A percentile compares a stretch with the other conserved stretches of the same genome.
Conservation (phyloP, 2,888 invertebrate species). For the Rhyacophila evoluta region DNA sequence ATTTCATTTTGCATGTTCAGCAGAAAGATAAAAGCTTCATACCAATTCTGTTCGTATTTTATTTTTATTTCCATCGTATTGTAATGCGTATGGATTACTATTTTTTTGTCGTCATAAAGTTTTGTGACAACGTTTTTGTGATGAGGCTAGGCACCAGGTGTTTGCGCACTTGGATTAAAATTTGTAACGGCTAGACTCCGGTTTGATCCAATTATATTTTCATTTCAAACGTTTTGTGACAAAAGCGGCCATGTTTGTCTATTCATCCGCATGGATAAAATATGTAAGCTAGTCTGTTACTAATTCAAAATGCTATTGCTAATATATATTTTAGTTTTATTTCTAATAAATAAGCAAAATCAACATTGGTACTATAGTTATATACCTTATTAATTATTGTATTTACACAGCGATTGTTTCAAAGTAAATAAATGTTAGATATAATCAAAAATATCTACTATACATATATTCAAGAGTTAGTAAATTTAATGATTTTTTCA, state of each 20-base stretch:
- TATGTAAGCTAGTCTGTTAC: slow-evolving; percentile 30
- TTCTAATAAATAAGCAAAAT: too few relatives aligned
- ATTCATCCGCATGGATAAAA: slow-evolving; percentile 41
- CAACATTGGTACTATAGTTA: too few relatives aligned
- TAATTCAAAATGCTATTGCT: slow-evolving; percentile 20
- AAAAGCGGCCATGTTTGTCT: slow-evolving; percentile 44
- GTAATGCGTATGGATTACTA: slow-evolving; percentile 48
- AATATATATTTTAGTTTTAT: too few relatives aligned
- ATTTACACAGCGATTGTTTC: too few relatives aligned
- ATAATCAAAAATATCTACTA: too few relatives aligned
- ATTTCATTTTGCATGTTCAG: slow-evolving; percentile 50
- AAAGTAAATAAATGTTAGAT: too few relatives aligned
- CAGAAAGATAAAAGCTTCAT: slow-evolving; percentile 50
- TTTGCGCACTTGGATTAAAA: slow-evolving; percentile 51
- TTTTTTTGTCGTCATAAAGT: slow-evolving; percentile 49
- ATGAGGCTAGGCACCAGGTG: slow-evolving; percentile 42
- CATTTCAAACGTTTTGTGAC: slow-evolving; percentile 51
- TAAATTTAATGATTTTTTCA: too few relatives aligned
- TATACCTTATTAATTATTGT: too few relatives aligned
- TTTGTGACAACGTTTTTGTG: slow-evolving; percentile 51
- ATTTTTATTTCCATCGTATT: slow-evolving; percentile 46
- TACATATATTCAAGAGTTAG: too few relatives aligned
- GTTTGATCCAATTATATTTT: slow-evolving; percentile 55
- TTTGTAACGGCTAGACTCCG: slow-evolving; percentile 49
- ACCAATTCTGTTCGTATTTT: slow-evolving; percentile 46